These are phyloP conservation scores for Cepaea nemoralis DNA, from an alignment of 1,140 invertebrate species.

Conservation along the genomic window DNA sequence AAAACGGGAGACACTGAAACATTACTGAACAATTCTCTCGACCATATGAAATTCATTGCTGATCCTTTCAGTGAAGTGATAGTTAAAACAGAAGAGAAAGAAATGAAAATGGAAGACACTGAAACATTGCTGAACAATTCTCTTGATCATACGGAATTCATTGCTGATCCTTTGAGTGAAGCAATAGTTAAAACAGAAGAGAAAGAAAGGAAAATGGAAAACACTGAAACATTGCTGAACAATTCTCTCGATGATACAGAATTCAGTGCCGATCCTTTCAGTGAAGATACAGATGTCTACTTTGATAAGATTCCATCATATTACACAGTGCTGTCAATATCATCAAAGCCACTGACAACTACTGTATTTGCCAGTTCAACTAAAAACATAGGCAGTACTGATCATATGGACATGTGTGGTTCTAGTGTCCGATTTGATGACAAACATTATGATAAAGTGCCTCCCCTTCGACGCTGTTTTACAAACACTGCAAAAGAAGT, in stretches of 20 bases:
- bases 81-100: too few species aligned
- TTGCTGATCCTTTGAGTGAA: too few species aligned
- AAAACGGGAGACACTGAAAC: too few species aligned
- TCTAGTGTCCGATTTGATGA: background rate
- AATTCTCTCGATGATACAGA: background rate
- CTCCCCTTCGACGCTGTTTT: constrained; percentile 68
- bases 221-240: background rate
- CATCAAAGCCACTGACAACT: constrained; percentile 48
- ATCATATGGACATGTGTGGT: constrained; percentile 23
- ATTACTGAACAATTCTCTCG: too few species aligned
- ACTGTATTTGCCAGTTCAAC: constrained; percentile 34
- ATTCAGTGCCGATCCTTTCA: constrained; percentile 19
- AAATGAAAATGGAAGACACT: too few species aligned
- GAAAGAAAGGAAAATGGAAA: background rate
- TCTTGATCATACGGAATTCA: background rate
- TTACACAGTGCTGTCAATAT: constrained; percentile 60
- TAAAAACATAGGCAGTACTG: constrained; percentile 11
- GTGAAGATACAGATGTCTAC: constrained; percentile 44
- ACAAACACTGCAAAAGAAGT: constrained; percentile 69
- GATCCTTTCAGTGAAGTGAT: too few species aligned
- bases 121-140: too few species aligned
- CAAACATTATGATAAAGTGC: constrained; percentile 58
- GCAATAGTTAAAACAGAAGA: background rate
- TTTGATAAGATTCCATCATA: constrained; percentile 67
- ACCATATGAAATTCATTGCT: too few species aligned